phyloP scores from a whole-genome alignment of 2,797 vertebrate genomes.

The Leptatherina wallacei region DNA sequence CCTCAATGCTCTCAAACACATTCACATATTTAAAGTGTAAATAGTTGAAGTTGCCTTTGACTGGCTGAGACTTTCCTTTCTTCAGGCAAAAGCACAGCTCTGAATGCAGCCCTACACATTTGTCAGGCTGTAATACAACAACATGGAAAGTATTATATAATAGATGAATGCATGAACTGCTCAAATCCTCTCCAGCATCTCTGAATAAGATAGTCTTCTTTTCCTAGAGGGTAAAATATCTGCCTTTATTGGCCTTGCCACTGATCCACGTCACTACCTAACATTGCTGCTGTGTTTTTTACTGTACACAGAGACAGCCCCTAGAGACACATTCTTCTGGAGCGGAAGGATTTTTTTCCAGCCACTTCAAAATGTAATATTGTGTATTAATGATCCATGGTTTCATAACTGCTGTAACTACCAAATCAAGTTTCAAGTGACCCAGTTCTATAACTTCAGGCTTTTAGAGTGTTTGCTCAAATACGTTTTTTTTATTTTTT shows the following conservation, averaged over 20 bases:
- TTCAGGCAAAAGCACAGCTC: constrained; percentile 19
- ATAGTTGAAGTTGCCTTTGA: constrained; percentile 14
- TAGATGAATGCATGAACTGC: constrained; percentile 47
- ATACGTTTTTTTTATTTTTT: not conserved
- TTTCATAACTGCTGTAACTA: not conserved
- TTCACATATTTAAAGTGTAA: not conserved
- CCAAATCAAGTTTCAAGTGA: not conserved
- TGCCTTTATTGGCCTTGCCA: constrained; percentile 25
- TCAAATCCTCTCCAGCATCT: constrained; percentile 38
- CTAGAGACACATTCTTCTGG: constrained; percentile 1
- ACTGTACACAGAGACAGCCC: constrained; percentile 14
- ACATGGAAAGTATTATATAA: constrained; percentile 52
- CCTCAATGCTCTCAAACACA: not conserved
- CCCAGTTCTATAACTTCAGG: not conserved
- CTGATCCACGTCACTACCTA: constrained; percentile 29
- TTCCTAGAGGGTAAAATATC: constrained; percentile 47
- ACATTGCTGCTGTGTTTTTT: constrained; percentile 30
- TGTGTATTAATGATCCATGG: not conserved
- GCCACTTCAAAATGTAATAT: constrained; percentile 2
- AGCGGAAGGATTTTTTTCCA: constrained; percentile 3
- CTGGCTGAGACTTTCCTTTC: constrained; percentile 29
- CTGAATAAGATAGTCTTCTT: constrained; percentile 33
- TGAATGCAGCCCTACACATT: constrained; percentile 47
- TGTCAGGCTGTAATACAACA: constrained; percentile 38
- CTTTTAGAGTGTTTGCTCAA: constrained; percentile 11